Evolutionary conservation across 2,113 vertebrate genomes (phyloP).

Genomic region (Monarcha castaneiventris): DNA sequence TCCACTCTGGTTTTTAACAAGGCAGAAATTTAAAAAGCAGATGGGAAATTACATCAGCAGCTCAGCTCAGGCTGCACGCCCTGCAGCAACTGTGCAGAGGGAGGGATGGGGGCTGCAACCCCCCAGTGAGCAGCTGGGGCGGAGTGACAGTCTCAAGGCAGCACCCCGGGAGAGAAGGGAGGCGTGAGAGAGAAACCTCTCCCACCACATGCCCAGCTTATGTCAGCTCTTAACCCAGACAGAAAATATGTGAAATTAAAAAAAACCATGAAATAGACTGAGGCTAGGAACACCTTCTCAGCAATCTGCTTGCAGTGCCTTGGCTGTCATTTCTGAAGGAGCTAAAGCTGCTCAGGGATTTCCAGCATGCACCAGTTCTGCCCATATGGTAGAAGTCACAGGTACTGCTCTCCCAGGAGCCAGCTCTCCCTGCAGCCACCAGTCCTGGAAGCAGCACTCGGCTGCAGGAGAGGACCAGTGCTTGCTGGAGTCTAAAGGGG

Average conservation of each 20-base stretch:
- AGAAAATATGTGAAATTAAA: not conserved
- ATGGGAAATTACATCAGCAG: slow-evolving; percentile 61
- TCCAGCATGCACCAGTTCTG: not conserved
- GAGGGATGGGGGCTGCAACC: slow-evolving; percentile 1
- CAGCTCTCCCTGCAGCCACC: not conserved
- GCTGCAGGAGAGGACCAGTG: not conserved
- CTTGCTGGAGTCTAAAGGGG: not conserved
- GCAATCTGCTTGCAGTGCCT: not conserved
- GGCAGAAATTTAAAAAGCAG: slow-evolving; percentile 39
- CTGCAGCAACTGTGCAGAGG: not conserved
- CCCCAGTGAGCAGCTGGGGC: not conserved
- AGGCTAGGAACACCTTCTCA: not conserved
- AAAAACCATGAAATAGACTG: not conserved
- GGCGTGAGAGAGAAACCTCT: slow-evolving; percentile 9
- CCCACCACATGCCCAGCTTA: not conserved
- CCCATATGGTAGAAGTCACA: not conserved
- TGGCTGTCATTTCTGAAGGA: not conserved
- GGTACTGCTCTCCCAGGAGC: not conserved
- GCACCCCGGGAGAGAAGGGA: not conserved
- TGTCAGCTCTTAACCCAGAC: not conserved
- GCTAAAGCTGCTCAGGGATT: not conserved
- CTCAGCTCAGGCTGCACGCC: not conserved
- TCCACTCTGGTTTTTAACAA: not conserved
- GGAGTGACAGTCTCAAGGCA: not conserved
- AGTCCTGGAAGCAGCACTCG: not conserved